These are phyloP conservation scores for Spheniscus mendiculus DNA, from an alignment of 2,113 vertebrate species.

Conservation along the genomic window DNA sequence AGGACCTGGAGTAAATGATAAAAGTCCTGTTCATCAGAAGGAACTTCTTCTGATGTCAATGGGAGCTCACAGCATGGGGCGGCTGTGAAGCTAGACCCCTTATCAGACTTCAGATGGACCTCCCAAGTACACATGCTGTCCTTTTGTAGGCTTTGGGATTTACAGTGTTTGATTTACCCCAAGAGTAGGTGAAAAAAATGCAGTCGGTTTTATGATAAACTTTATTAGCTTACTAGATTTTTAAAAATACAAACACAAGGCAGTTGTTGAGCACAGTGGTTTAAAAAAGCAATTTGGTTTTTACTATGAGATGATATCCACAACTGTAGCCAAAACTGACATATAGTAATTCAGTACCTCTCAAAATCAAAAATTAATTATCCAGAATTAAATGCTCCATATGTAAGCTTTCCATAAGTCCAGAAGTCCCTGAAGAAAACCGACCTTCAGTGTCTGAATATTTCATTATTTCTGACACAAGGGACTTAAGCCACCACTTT, in stretches of 20 bases:
- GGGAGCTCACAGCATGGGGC: background rate
- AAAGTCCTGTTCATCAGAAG: background rate
- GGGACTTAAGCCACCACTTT: background rate
- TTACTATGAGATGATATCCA: background rate
- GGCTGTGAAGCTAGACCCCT: background rate
- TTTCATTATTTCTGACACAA: conserved; percentile 20
- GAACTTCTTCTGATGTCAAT: background rate
- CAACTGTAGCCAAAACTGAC: background rate
- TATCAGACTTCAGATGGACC: background rate
- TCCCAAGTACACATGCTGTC: background rate
- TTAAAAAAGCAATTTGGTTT: background rate
- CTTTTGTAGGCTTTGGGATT: background rate
- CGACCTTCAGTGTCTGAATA: background rate
- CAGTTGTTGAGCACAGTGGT: background rate
- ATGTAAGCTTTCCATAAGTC: background rate
- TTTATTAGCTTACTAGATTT: background rate
- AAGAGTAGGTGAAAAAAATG: background rate
- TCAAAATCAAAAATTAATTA: background rate
- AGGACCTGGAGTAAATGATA: background rate
- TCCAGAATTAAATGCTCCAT: background rate
- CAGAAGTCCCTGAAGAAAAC: background rate
- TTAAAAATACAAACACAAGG: background rate
- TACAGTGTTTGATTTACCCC: background rate
- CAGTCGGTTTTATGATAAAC: background rate
- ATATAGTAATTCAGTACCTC: background rate